Conservation (phyloP, 2,113 vertebrate genomes). For the Rhinogobius similis region DNA sequence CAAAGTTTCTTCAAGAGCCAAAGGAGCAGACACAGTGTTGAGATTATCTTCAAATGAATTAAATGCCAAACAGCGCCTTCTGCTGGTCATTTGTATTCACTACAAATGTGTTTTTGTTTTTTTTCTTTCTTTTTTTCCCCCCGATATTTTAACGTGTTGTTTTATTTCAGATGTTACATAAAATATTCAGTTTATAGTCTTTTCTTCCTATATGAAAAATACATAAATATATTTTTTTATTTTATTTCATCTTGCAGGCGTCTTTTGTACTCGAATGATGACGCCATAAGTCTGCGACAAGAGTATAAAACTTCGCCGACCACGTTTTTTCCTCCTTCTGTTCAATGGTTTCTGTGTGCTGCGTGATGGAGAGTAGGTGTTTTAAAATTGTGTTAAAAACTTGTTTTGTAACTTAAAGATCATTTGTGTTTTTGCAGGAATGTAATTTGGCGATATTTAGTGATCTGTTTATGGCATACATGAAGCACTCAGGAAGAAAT, state of each 20-base stretch:
- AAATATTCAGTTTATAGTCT: too few relatives aligned
- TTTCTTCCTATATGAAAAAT: too few relatives aligned
- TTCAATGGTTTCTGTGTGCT: accelerated
- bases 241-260: not conserved
- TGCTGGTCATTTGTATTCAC: not conserved
- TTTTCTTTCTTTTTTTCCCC: too few relatives aligned
- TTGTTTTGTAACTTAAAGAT: not conserved
- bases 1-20: not conserved
- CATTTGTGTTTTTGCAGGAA: too few relatives aligned
- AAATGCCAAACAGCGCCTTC: constrained; percentile 19
- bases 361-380: accelerated
- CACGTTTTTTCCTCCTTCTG: accelerated
- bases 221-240: not conserved
- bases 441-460: too few relatives aligned
- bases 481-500: too few relatives aligned
- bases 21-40: constrained; percentile 2
- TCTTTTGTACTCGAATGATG: not conserved
- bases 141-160: not conserved
- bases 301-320: not conserved
- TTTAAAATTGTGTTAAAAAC: not conserved
- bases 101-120: not conserved
- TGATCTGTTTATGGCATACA: too few relatives aligned
- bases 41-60: not conserved
- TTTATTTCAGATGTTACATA: not conserved
- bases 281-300: constrained; percentile 37